Evolutionary conservation across 2,797 vertebrate species (phyloP), one percentile per base, ranked within the genome.

Genomic region (Lithobates pipiens): DNA sequence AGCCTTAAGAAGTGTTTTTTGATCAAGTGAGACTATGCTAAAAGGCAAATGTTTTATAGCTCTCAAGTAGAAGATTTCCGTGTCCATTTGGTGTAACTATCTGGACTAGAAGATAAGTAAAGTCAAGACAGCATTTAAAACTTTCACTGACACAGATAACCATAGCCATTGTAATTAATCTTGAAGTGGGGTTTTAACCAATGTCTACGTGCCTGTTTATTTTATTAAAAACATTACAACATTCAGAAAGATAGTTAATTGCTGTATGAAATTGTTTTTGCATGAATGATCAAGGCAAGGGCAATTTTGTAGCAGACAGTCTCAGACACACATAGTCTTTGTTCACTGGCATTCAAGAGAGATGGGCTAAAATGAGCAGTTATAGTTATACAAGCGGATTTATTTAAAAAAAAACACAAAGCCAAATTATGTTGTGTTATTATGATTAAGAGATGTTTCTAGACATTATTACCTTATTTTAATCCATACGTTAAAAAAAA

Each of bases 141-240:
- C 3, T 39, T 68, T 25, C 32, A 11, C 0, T 36, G 5, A 72
- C 29, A 13, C 44, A 32, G 29, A 25, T 71, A 16, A 10, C n/a
- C 10, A 67, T 15, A 13, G 27, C 11, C 27, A 25, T 4, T 1
- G 32, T 57, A 16, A 13, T 27, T 27, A 18, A 63, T 63, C 15
- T 72, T n/a, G 15, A 67, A 54, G 27, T 50, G 54, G 10, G 32
- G 50, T 76, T 77, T 81, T 39, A 50, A 76, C 85, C 89, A 68
- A 50, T 32, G 89, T 92, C 89, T 88, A 86, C 93, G 92, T 93
- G 92, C 93, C 92, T 95, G 94, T 96, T 94, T 85, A 84, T 81
- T 95, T 92, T 90, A 93, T 94, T 96, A 96, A 67, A 95, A 95
- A 91, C 91, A 94, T 96, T 95, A 32, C 94, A 95, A 91, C 91